A percentile compares a stretch with the other conserved stretches of the same genome.
Evolutionary conservation across 2,797 vertebrate genomes (phyloP).

Genomic region (Dromococcyx pavoninus): DNA sequence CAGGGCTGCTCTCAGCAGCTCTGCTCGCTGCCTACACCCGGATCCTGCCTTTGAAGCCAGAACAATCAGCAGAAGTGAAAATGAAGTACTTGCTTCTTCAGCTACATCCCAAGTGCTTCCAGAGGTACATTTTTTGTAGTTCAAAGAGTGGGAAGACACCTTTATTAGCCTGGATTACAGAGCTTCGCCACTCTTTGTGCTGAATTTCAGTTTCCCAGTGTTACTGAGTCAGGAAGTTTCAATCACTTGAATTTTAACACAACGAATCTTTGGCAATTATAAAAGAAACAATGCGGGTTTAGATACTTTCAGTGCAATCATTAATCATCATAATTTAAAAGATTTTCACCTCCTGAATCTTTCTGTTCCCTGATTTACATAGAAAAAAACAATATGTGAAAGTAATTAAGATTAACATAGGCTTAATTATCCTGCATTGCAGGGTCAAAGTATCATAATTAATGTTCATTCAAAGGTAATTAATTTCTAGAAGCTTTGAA

Average conservation of each 20-base stretch:
- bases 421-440: conserved; percentile 27
- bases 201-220: background rate
- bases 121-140: background rate
- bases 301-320: background rate
- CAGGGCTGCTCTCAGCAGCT: background rate
- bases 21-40: background rate
- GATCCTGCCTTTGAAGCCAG: background rate
- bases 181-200: background rate
- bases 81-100: background rate
- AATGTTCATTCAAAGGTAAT: conserved; percentile 50
- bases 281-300: background rate
- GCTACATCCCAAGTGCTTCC: background rate
- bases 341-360: conserved; percentile 43
- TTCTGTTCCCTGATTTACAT: conserved; percentile 35
- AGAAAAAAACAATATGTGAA: conserved; percentile 38
- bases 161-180: background rate
- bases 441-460: conserved; percentile 35
- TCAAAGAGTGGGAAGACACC: conserved; percentile 17
- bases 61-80: conserved; percentile 10
- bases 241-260: conserved; percentile 4
- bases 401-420: conserved; percentile 59
- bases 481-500: conserved; percentile 52
- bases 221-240: conserved; percentile 35
- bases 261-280: background rate
- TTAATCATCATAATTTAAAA: conserved; percentile 40